phyloP scores from a whole-genome alignment of 2,888 invertebrate species.

The Erannis defoliaria region DNA sequence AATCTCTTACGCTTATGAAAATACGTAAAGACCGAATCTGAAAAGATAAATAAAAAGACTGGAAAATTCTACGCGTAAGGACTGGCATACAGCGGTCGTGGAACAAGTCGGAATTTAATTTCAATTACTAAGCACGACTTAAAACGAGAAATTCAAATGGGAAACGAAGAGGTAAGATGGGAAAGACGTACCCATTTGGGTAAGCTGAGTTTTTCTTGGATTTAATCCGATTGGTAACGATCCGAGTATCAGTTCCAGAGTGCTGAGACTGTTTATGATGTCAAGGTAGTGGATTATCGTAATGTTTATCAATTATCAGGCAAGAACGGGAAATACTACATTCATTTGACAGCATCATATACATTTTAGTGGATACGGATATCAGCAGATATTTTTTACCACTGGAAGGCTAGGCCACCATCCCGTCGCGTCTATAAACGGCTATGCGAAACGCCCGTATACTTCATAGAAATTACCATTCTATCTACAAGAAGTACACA shows the following conservation, averaged over 20 bases:
- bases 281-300: conserved; percentile 10
- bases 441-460: too few species aligned
- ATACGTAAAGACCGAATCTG: conserved; percentile 30
- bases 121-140: conserved; percentile 71
- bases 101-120: conserved; percentile 69
- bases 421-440: too few species aligned
- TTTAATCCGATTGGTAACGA: conserved; percentile 60
- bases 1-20: conserved; percentile 32
- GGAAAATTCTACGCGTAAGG: conserved; percentile 28
- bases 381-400: neutral
- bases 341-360: too few species aligned
- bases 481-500: too few species aligned
- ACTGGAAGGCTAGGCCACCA: neutral
- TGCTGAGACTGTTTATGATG: conserved; percentile 15
- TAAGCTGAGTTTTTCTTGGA: conserved; percentile 66
- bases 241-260: conserved; percentile 36
- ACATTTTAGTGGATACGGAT: neutral
- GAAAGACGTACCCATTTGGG: conserved; percentile 62
- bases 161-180: conserved; percentile 45
- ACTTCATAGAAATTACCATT: too few species aligned
- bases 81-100: conserved; percentile 47
- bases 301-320: too few species aligned
- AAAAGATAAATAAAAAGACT: conserved; percentile 34
- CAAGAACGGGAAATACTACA: too few species aligned
- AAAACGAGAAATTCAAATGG: conserved; percentile 67